Evolutionary conservation across 2,113 vertebrate species (phyloP), one percentile per base, ranked within the genome.

Genomic region (Promerops cafer): DNA sequence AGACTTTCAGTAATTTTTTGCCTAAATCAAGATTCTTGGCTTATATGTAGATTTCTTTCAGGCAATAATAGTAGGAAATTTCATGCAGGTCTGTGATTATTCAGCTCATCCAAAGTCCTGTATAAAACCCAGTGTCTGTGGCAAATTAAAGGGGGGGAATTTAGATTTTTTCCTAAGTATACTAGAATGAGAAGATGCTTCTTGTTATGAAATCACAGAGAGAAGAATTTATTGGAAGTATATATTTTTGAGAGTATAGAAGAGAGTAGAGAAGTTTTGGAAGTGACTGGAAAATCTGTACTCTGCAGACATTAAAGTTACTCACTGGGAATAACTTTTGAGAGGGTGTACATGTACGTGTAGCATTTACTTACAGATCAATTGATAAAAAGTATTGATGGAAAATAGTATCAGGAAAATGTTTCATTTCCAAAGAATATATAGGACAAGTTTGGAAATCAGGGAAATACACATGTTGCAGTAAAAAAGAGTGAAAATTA

Each of bases 41-140:
- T 95, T 89, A 91, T 49, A 74, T 30, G 53, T 90, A 79, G 49
- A 82, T 88, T 94, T 93, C 79, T 77, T 94, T 83, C 27, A 79
- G 89, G 87, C 52, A 66, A 30, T 87, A 90, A 68, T 76, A 42
- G 84, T 65, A 42, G 89, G 91, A 94, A 95, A 96, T 97, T 94
- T 95, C 82, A 59, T 90, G 85, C 89, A 97, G 89, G 94, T 97
- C 71, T 97, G 91, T 91, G 68, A 97, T 96, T 94, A 92, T 97
- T 96, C 87, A 94, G 87, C 79, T 95, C 95, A 95, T 97, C 83
- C 75, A 24, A 95, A 93, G 54, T 66, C 35, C 85, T 97, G 81
- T 92, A 52, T 97, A 94, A 94, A 95, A 93, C n/a, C 86, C 87
- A 83, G 44, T 71, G 47, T 83, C 64, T 94, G 35, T 86, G 94